These are phyloP conservation scores for Diabrotica virgifera DNA, from an alignment of 1,140 invertebrate species.

Conservation along the genomic window DNA sequence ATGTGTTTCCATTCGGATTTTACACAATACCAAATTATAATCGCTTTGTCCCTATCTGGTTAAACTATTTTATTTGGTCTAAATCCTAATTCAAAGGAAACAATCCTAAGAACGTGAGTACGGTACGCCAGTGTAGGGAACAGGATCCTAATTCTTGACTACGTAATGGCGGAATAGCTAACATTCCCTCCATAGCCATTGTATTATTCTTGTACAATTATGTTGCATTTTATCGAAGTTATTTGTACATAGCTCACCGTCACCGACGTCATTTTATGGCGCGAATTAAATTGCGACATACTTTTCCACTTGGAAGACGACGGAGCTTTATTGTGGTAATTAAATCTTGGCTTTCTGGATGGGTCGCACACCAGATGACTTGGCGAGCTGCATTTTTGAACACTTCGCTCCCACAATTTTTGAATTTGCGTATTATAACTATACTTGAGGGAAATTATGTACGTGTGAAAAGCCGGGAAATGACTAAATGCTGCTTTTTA, in stretches of 20 bases:
- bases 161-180: conserved; percentile 25
- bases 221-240: conserved; percentile 36
- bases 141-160: background rate
- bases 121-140: conserved; percentile 9
- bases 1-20: too few species aligned
- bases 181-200: conserved; percentile 32
- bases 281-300: conserved; percentile 15
- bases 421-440: too few species aligned
- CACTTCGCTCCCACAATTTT: background rate
- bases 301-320: conserved; percentile 10
- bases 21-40: too few species aligned
- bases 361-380: background rate
- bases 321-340: conserved; percentile 15
- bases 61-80: too few species aligned
- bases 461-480: too few species aligned
- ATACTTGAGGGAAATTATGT: too few species aligned
- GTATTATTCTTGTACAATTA: conserved; percentile 41
- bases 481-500: too few species aligned
- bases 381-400: background rate
- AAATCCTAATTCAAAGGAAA: too few species aligned
- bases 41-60: too few species aligned
- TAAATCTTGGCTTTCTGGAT: conserved; percentile 16
- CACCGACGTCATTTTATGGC: conserved; percentile 21
- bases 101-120: background rate
- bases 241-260: conserved; percentile 24